Base-by-base conservation (phyloP, 2,888 invertebrate genomes). In the Cremastobaeus sp. region DNA sequence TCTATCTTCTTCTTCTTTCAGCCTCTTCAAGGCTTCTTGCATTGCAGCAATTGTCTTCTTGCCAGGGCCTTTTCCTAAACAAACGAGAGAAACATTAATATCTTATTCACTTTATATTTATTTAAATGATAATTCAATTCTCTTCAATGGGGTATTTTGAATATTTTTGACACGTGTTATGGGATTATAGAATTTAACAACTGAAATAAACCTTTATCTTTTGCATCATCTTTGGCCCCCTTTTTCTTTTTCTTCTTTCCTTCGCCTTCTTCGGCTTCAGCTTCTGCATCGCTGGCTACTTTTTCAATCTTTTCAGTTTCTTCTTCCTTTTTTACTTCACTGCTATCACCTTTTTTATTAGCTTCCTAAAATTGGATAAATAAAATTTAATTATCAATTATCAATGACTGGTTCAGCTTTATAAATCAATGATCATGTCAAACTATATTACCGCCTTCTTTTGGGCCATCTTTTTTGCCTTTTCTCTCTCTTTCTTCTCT, bases 1-100 rank as follows among this genome's bases (percentile, higher is more conserved):
- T 37, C 92, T 90, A 84, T 97, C 97, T 85, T 97, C 96, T 80
- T 97, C 96, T 86, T 97, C 97, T 84, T 94, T 94, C 0, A 94
- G 90, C 84, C 95, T 95, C 82, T 93, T 94, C 17, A 96, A 89
- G 12, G 95, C 93, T 87, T 96, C 96, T 88, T 96, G 96, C 95
- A 97, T 96, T 17, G 96, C 95, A 70, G 94, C 95, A 76, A 97
- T 93, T 68, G 94, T 92, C 83, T 95, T 94, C 81, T 95, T 95
- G 9, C 94, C 94, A 55, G 96, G 95, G 11, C 95, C 95, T 83
- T 89, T 89, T 39, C 85, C 89, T 82, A 72, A 59, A 32, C 3
- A 15, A 37, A 12, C 12, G 3, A 37, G 4, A 5, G 9, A 15
- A 14, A 15, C 3, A 37, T 37, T 32, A 32, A n/a, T 32, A 25